Percentiles rank a stretch among this genome's conserved stretches.
phyloP scores from a whole-genome alignment of 2,113 vertebrate genomes.

The Dolichotis patagonum region DNA sequence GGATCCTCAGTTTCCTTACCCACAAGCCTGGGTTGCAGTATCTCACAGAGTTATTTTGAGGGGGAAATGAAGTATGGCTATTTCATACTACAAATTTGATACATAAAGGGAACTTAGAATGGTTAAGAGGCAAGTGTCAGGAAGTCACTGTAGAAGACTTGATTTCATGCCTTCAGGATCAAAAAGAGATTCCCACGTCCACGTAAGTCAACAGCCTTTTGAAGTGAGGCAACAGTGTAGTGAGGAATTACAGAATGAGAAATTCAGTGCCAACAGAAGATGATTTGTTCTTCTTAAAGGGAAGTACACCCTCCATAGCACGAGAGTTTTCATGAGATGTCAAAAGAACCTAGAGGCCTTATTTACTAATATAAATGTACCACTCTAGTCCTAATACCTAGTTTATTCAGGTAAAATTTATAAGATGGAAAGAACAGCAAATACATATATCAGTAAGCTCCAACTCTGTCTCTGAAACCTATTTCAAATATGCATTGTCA shows the following conservation, averaged over 20 bases:
- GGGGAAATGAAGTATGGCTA: neutral
- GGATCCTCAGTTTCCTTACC: neutral
- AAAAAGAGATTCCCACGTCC: conserved; percentile 34
- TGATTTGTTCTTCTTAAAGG: conserved; percentile 26
- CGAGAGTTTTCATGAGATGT: neutral
- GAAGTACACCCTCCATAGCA: neutral
- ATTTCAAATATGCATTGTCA: neutral
- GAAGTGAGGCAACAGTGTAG: conserved; percentile 37
- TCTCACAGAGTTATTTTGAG: conserved; percentile 2
- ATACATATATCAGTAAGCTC: neutral
- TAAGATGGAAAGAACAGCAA: conserved; percentile 26
- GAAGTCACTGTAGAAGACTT: conserved; percentile 17
- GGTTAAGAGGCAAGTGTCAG: neutral
- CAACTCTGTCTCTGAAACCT: neutral
- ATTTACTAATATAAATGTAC: conserved; percentile 19
- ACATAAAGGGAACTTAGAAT: conserved; percentile 27
- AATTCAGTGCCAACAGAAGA: neutral
- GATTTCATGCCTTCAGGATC: conserved; percentile 65
- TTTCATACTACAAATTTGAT: conserved; percentile 36
- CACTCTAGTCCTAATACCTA: neutral
- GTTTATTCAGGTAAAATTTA: conserved; percentile 43
- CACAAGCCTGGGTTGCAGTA: neutral
- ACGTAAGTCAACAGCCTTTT: conserved; percentile 38
- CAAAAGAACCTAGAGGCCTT: conserved; percentile 5
- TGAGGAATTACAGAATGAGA: conserved; percentile 30